Percentiles rank a stretch among this genome's conserved stretches.
These are phyloP conservation scores for Onthophagus taurus DNA, from an alignment of 1,140 invertebrate genomes.

Conservation along the genomic window DNA sequence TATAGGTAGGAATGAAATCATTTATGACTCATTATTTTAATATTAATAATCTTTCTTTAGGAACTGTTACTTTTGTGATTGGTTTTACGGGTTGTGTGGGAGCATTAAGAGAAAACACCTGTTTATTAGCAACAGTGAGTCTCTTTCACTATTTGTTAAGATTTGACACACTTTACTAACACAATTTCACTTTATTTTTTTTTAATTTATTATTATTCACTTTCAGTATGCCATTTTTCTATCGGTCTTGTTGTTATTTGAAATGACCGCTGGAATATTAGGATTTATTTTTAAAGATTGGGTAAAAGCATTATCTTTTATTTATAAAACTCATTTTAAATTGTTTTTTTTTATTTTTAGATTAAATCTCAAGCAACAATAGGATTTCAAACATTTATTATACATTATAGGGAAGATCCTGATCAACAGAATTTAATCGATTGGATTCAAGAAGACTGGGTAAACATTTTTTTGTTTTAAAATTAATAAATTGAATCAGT, in stretches of 20 bases:
- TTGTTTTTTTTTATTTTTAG: slow-evolving; percentile 37
- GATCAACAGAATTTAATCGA: slow-evolving; percentile 97
- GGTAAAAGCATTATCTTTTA: no score
- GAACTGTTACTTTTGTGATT: slow-evolving; percentile 85
- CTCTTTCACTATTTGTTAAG: slow-evolving; percentile 12
- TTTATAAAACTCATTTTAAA: no score
- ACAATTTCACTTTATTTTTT: slow-evolving; percentile 1
- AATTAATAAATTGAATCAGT: no score
- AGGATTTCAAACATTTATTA: slow-evolving; percentile 88
- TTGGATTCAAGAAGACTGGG: slow-evolving; percentile 98
- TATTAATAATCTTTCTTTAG: slow-evolving; percentile 39
- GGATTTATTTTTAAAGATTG: slow-evolving; percentile 96
- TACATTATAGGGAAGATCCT: slow-evolving; percentile 93
- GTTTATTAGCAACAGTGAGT: slow-evolving; percentile 78
- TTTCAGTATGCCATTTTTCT: slow-evolving; percentile 90
- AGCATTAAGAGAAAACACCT: slow-evolving; percentile 81
- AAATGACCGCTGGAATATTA: slow-evolving; percentile 84
- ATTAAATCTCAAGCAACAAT: slow-evolving; percentile 86
- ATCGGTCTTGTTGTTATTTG: slow-evolving; percentile 76
- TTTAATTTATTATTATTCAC: slow-evolving; percentile 21
- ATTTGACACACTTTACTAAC: no score
- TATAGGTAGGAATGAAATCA: slow-evolving; percentile 53
- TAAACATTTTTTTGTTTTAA: no score
- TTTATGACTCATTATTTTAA: not conserved
- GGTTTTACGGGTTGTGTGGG: slow-evolving; percentile 97